These are phyloP conservation scores for Pteromalus puparum DNA, from an alignment of 1,140 invertebrate species.

Conservation along the genomic window DNA sequence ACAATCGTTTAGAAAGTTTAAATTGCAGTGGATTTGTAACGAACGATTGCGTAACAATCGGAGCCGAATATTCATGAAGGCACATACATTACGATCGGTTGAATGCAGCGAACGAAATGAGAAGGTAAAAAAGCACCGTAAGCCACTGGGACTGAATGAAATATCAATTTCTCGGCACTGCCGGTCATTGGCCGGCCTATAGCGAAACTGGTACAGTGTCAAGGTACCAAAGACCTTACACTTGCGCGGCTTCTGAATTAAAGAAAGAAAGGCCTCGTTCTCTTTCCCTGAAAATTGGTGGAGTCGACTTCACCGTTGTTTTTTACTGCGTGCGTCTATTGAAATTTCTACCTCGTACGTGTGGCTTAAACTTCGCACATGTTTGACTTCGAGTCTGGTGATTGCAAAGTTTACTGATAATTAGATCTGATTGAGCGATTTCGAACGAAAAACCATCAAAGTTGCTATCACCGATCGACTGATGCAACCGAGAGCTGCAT, in stretches of 20 bases:
- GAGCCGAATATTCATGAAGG: background rate
- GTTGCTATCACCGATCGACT: too few species aligned
- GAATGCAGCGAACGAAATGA: constrained; percentile 22
- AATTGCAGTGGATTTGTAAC: too few species aligned
- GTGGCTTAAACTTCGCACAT: too few species aligned
- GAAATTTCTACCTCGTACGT: background rate
- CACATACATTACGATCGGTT: background rate
- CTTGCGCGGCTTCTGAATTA: constrained; percentile 34
- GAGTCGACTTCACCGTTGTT: background rate
- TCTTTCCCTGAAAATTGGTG: constrained; percentile 1
- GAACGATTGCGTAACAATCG: background rate
- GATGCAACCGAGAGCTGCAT: too few species aligned
- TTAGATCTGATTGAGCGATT: too few species aligned
- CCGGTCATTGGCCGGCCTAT: constrained; percentile 48
- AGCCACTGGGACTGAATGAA: constrained; percentile 37
- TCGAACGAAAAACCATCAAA: too few species aligned
- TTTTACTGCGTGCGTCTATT: background rate
- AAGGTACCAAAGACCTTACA: constrained; percentile 58
- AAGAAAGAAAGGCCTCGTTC: constrained; percentile 29
- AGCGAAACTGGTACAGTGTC: constrained; percentile 70
- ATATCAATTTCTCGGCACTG: constrained; percentile 44
- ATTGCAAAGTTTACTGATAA: too few species aligned
- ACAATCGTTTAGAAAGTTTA: background rate
- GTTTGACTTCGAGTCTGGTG: too few species aligned
- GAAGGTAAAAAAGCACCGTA: constrained; percentile 42